Evolutionary conservation across 2,113 vertebrate genomes (phyloP).

Genomic region (Triplophysa tibetana): DNA sequence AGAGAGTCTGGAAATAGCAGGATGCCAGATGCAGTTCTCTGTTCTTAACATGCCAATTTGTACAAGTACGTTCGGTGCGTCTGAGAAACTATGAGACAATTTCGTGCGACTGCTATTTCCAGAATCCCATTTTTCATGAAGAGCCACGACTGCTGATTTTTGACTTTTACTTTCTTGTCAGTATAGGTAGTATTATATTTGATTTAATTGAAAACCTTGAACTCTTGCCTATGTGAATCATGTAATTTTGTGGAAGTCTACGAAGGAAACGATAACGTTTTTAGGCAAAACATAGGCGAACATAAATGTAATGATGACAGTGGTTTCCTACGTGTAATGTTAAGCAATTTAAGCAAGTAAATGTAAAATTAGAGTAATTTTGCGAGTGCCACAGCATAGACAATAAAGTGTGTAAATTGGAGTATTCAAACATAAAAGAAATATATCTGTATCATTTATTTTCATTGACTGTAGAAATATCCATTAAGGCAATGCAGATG

Average conservation of each 20-base stretch:
- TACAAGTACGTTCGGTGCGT: slow-evolving; percentile 25
- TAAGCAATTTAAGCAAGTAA: background rate
- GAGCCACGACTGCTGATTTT: background rate
- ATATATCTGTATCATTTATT: background rate
- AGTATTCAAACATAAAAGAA: background rate
- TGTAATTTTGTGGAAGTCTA: background rate
- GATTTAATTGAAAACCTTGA: background rate
- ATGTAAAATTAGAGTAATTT: slow-evolving; percentile 18
- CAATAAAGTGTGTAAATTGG: background rate
- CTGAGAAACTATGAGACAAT: slow-evolving; percentile 21
- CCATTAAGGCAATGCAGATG: slow-evolving; percentile 20
- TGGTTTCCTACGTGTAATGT: slow-evolving; percentile 7
- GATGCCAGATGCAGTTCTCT: slow-evolving; percentile 6
- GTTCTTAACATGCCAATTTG: slow-evolving; percentile 28
- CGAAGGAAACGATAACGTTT: slow-evolving; percentile 25
- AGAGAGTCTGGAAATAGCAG: slow-evolving; percentile 23
- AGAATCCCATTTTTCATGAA: slow-evolving; percentile 18
- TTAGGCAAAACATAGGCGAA: background rate
- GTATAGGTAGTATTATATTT: background rate
- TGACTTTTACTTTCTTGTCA: background rate
- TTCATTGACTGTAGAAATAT: too few species aligned
- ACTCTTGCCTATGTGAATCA: background rate
- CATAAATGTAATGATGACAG: slow-evolving; percentile 1
- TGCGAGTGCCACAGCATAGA: background rate
- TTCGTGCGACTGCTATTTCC: slow-evolving; percentile 15